These are phyloP conservation scores for Marronus borbonicus DNA, from an alignment of 2,888 invertebrate species.

Conservation along the genomic window DNA sequence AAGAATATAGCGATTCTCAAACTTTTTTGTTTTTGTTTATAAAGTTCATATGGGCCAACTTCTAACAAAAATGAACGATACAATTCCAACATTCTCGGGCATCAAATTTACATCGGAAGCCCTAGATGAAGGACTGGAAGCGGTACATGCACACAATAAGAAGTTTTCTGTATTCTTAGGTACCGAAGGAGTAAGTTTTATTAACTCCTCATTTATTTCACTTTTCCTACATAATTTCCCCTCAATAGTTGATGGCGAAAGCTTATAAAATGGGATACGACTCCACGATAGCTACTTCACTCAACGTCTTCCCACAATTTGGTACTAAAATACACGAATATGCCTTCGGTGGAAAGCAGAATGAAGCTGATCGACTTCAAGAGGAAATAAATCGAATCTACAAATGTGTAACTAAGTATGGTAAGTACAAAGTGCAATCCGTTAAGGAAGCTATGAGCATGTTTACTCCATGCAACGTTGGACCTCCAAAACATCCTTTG, in stretches of 20 bases:
- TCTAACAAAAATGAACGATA: conserved; percentile 75
- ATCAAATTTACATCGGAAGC: conserved; percentile 86
- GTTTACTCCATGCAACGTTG: conserved; percentile 75
- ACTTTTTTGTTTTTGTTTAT: conserved; percentile 56
- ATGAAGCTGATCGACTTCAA: conserved; percentile 73
- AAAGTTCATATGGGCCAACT: conserved; percentile 83
- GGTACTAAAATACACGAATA: conserved; percentile 74
- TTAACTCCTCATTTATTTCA: conserved; percentile 14
- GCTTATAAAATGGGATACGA: conserved; percentile 80
- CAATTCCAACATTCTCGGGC: conserved; percentile 84
- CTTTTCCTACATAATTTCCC: conserved; percentile 7
- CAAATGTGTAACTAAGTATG: conserved; percentile 67
- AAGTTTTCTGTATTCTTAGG: conserved; percentile 78
- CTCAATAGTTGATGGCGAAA: conserved; percentile 76
- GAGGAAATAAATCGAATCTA: conserved; percentile 66
- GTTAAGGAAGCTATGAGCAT: conserved; percentile 81
- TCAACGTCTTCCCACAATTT: conserved; percentile 78
- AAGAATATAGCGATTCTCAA: too few species aligned
- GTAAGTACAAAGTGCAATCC: conserved; percentile 69
- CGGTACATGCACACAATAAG: conserved; percentile 72
- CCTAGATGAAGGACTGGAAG: conserved; percentile 79
- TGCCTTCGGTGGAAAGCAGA: conserved; percentile 69
- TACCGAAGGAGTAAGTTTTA: conserved; percentile 76
- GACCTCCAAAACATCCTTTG: conserved; percentile 76
- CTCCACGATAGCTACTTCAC: conserved; percentile 81